Evolutionary conservation across 2,888 invertebrate species (phyloP).

Genomic region (Ophioninae sp.): DNA sequence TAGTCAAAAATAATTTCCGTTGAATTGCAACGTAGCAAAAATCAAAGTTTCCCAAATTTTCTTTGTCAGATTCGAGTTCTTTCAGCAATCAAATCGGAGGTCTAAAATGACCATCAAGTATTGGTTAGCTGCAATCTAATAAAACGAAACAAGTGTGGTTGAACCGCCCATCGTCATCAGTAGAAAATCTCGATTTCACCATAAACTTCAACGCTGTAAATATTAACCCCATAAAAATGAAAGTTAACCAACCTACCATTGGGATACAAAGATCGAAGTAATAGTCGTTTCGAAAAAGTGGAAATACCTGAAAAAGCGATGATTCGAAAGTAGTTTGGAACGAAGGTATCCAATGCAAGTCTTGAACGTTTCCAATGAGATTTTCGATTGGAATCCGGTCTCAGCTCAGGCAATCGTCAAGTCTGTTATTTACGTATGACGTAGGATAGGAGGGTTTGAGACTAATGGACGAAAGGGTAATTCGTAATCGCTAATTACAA

Average conservation of each 20-base stretch:
- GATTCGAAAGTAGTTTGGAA: neutral
- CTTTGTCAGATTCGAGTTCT: too few species aligned
- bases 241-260: neutral
- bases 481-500: conserved; percentile 76
- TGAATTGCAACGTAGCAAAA: too few species aligned
- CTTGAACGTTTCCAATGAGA: neutral
- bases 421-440: conserved; percentile 30
- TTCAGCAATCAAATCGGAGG: too few species aligned
- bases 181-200: too few species aligned
- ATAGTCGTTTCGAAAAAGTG: neutral
- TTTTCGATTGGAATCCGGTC: neutral
- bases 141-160: too few species aligned
- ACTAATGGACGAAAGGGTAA: conserved; percentile 75
- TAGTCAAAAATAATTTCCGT: too few species aligned
- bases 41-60: too few species aligned
- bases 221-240: neutral
- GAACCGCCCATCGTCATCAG: too few species aligned
- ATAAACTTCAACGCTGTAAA: too few species aligned
- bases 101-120: too few species aligned
- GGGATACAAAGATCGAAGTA: neutral
- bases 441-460: conserved; percentile 52
- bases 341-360: neutral
- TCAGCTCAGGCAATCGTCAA: neutral
- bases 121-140: too few species aligned
- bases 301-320: neutral